phyloP scores from a whole-genome alignment of 2,113 vertebrate species.

The Catharus fuscescens region DNA sequence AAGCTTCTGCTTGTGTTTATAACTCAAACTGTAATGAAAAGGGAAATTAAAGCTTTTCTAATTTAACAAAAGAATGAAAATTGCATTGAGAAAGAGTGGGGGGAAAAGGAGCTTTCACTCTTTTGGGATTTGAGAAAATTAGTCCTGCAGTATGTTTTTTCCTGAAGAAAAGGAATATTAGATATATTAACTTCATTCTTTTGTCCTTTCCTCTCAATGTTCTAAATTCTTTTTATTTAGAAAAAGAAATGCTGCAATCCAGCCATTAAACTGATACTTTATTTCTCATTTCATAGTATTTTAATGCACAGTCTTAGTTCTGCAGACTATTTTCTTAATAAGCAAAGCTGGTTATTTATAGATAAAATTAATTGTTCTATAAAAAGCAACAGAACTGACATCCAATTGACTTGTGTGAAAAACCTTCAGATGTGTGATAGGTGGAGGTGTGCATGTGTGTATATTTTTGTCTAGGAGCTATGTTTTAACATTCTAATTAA shows the following conservation, averaged over 20 bases:
- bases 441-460: not conserved
- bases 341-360: not conserved
- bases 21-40: constrained; percentile 33
- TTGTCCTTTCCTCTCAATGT: not conserved
- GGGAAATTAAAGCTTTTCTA: constrained; percentile 40
- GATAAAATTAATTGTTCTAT: not conserved
- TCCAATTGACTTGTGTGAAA: not conserved
- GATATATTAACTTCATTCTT: constrained; percentile 14
- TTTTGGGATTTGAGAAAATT: constrained; percentile 44
- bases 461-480: not conserved
- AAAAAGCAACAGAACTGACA: not conserved
- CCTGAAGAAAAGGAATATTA: not conserved
- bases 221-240: not conserved
- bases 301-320: not conserved
- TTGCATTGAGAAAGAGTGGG: not conserved
- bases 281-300: not conserved
- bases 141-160: constrained; percentile 12
- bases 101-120: not conserved
- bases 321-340: not conserved
- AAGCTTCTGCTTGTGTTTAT: not conserved
- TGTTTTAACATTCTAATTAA: not conserved
- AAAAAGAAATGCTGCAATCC: not conserved
- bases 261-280: not conserved
- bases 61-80: constrained; percentile 45
- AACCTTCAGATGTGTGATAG: not conserved